Evolutionary conservation across 1,140 invertebrate genomes (phyloP), one percentile per base, ranked within the genome.

Genomic region (Agrilus planipennis): DNA sequence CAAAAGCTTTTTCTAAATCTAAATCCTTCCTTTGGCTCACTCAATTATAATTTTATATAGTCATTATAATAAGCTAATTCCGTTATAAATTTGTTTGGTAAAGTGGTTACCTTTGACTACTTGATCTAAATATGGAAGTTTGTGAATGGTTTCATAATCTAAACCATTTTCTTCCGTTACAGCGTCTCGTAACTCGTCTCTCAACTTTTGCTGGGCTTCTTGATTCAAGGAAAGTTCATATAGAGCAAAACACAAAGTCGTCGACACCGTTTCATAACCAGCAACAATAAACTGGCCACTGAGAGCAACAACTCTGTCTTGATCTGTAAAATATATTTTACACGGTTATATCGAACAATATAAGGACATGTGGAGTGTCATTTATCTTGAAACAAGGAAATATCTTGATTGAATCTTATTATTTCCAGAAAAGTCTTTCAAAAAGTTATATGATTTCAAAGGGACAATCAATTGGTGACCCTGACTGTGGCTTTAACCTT

Each of bases 191-290:
- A 89, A 75, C 63, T 87, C 60, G 3, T 54, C 23, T 9, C 53
- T 43, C 2, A 66, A 43, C 39, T 49, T 55, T 17, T 61, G 47
- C 46, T 71, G 67, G 23, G 65, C 53, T 11, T 72, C 68, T 7
- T 62, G 68, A 55, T 73, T 53, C 11, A 73, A 60, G 1, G 82
- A 74, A 31, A 89, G 52, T 50, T 79, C 74, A 47, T 80, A 75
- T 0, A 82, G 53, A 6, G 71, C 64, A 51, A 78, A 79, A 0
- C 73, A 62, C 39, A 89, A 70, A 1, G 76, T 68, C 4, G 74
- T 76, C 1, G 81, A 77, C 0, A 81, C 81, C 0, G 86, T 88
- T 56, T 89, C 84, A 39, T 79, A 82, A 4, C 83, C 80, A 28
- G 82, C 83, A 1, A 74, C 60, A 36, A 84, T 79, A 51, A 85